Base-by-base conservation (phyloP, 2,888 invertebrate species). In the Cybosia mesomella region DNA sequence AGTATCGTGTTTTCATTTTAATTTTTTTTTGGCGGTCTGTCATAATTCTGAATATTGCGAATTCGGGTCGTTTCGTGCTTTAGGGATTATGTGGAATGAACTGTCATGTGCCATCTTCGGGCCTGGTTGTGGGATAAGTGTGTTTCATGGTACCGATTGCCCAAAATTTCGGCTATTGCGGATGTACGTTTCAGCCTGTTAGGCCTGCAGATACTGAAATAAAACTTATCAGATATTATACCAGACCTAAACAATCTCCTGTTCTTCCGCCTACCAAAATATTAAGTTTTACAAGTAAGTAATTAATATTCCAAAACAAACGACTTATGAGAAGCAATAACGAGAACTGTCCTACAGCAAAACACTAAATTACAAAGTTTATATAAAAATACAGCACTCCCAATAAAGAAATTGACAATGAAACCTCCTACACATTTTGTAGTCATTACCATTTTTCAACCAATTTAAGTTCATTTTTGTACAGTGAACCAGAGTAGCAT, bases 371-470 rank as follows among this genome's bases (percentile, higher is more conserved):
- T 55, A 11, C 24, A 55, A 55, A 55, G 54, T 55, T 55, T 55
- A 24, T 55, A 5, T 22, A 22, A 55, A 54, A 55, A 55, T 55
- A 55, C 24, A 55, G 13, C 21, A 55, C 24, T 4, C 22, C 21
- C 54, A 22, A 21, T 55, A 49, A 18, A 49, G 49, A n/a, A 49
- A 49, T 49, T n/a, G 49, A 49, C 49, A 49, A 49, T 49, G n/a
- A 49, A n/a, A 49, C 49, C 49, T 49, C 49, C 49, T n/a, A 49
- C 49, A 49, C n/a, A 9, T 49, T n/a, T 49, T 49, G 49, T n/a
- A n/a, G 49, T 49, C 49, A 49, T 49, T 49, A 49, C 49, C 49
- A n/a, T 49, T 49, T 49, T n/a, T 18, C 49, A 49, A 49, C 49
- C 49, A 49, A 49, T 49, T 49, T 49, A 49, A 49, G n/a, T n/a